Percentiles rank a stretch among this genome's conserved stretches.
phyloP scores from a whole-genome alignment of 2,797 vertebrate species.

The Xyrichtys novacula region DNA sequence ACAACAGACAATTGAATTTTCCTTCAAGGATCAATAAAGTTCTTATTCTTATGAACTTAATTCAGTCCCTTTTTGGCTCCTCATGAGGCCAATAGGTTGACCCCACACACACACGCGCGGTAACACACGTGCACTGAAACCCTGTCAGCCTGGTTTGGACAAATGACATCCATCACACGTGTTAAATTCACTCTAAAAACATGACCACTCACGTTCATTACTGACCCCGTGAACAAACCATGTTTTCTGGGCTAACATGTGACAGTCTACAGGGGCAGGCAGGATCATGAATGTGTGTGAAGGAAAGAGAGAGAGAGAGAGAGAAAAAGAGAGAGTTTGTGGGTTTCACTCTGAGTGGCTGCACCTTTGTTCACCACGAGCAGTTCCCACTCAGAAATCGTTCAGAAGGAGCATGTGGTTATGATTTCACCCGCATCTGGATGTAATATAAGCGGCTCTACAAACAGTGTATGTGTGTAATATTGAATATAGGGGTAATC shows the following conservation, averaged over 20 bases:
- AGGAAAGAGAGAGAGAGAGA: slow-evolving; percentile 10
- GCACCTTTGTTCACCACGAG: slow-evolving; percentile 56
- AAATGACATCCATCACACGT: slow-evolving; percentile 66
- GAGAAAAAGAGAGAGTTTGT: slow-evolving; percentile 9
- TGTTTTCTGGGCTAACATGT: slow-evolving; percentile 43
- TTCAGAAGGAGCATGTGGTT: slow-evolving; percentile 80
- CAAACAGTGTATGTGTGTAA: slow-evolving; percentile 33
- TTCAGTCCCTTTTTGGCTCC: slow-evolving; percentile 21
- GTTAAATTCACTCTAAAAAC: slow-evolving; percentile 81
- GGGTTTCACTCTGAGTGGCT: slow-evolving; percentile 40
- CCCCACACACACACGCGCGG: slow-evolving; percentile 6
- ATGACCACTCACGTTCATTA: slow-evolving; percentile 74
- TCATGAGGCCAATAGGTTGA: slow-evolving; percentile 44
- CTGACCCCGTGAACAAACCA: slow-evolving; percentile 69
- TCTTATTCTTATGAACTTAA: too few species aligned
- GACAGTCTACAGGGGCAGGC: slow-evolving; percentile 42
- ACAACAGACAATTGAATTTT: too few species aligned
- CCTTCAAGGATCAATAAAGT: too few species aligned
- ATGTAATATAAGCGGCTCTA: slow-evolving; percentile 70
- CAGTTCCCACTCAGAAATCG: slow-evolving; percentile 66
- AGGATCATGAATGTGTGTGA: slow-evolving; percentile 10
- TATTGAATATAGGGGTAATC: slow-evolving; percentile 62
- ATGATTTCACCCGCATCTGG: slow-evolving; percentile 83
- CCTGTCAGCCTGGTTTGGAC: slow-evolving; percentile 45
- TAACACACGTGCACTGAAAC: background rate